Percentiles rank a stretch among this genome's conserved stretches.
These are phyloP conservation scores for Ischnus inquisitorius DNA, from an alignment of 2,888 invertebrate species.

Conservation along the genomic window DNA sequence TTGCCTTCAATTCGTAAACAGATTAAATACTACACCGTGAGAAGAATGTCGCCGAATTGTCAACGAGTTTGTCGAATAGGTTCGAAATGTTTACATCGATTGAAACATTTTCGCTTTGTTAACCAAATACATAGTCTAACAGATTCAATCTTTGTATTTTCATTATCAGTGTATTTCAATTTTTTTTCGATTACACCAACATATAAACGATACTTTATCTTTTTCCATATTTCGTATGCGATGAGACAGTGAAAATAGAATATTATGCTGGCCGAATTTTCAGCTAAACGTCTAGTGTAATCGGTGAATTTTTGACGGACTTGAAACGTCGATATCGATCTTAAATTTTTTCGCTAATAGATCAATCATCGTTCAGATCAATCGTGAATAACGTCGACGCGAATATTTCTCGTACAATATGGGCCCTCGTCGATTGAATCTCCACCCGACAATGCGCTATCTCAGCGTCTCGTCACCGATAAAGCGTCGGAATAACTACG, in stretches of 20 bases:
- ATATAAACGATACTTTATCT: no score
- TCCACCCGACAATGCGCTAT: conserved; percentile 14
- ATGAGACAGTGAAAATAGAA: neutral
- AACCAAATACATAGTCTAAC: no score
- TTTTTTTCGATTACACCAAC: neutral
- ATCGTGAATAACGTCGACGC: neutral
- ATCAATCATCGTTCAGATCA: neutral
- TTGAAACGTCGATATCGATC: neutral
- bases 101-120: no score
- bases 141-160: no score
- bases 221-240: no score
- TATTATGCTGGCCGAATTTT: neutral
- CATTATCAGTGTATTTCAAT: no score
- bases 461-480: conserved; percentile 3
- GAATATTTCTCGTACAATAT: neutral
- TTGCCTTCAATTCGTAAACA: conserved; percentile 81
- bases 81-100: no score
- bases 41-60: no score
- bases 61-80: no score
- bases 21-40: conserved; percentile 75
- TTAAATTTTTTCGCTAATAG: neutral
- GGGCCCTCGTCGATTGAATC: conserved; percentile 20
- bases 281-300: neutral
- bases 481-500: conserved; percentile 24
- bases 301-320: neutral